Evolutionary conservation across 2,888 invertebrate species (phyloP).

Genomic region (Laothoe populi): DNA sequence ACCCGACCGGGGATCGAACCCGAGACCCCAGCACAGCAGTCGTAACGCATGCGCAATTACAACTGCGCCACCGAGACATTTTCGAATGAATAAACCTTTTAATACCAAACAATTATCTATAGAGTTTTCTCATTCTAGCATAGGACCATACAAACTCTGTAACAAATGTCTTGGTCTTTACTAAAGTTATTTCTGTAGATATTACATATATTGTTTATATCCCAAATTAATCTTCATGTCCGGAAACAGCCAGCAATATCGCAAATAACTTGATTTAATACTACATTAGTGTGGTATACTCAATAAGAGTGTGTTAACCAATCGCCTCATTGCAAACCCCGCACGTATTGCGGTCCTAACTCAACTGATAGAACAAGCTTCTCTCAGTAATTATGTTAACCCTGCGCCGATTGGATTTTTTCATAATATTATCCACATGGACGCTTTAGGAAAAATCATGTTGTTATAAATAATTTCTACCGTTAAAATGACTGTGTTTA

Average conservation of each 20-base stretch:
- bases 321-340: slow-evolving; percentile 42
- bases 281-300: background rate
- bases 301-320: slow-evolving; percentile 31
- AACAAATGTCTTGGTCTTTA: too few species aligned
- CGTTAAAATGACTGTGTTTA: too few species aligned
- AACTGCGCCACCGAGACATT: too few species aligned
- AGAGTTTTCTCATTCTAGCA: too few species aligned
- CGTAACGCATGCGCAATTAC: too few species aligned
- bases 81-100: too few species aligned
- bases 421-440: background rate
- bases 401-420: background rate
- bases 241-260: background rate
- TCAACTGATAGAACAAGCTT: slow-evolving; percentile 14
- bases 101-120: too few species aligned
- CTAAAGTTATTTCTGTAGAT: background rate
- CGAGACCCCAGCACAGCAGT: too few species aligned
- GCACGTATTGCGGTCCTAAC: slow-evolving; percentile 39
- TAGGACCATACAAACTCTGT: too few species aligned
- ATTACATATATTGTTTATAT: background rate
- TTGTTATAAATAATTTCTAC: background rate
- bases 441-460: background rate
- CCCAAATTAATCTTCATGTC: background rate
- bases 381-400: background rate
- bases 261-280: background rate
- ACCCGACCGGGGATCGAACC: too few species aligned